A percentile compares a stretch with the other conserved stretches of the same genome.
phyloP scores from a whole-genome alignment of 2,113 vertebrate genomes.

The Dermatemys mawii region DNA sequence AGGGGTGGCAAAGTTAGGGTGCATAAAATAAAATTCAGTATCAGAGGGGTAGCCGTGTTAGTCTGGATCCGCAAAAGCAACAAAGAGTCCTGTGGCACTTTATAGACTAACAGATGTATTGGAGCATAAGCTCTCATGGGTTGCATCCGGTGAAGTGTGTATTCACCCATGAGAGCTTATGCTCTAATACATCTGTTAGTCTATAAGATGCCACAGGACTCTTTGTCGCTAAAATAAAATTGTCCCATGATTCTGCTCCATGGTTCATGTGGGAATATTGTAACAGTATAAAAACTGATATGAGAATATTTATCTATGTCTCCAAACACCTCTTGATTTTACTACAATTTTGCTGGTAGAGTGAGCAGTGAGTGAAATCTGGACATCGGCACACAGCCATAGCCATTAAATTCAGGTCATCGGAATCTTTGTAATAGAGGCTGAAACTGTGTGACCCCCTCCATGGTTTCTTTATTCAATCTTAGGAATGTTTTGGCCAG shows the following conservation, averaged over 20 bases:
- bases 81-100: no score
- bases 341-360: background rate
- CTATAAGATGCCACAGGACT: no score
- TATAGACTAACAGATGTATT: no score
- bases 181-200: no score
- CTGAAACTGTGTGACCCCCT: background rate
- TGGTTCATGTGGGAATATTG: background rate
- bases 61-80: no score
- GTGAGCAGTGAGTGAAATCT: background rate
- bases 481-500: fast-evolving
- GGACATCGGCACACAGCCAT: background rate
- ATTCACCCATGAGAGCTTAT: no score
- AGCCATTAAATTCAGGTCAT: background rate
- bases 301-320: background rate
- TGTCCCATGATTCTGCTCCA: background rate
- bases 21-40: background rate
- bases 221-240: background rate
- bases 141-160: no score
- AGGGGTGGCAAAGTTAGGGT: background rate
- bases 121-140: no score
- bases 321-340: background rate
- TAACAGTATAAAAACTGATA: background rate
- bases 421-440: background rate
- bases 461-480: background rate
- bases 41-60: no score